phyloP scores from a whole-genome alignment of 37 sponge, comb jelly and placozoan genomes.

The Axinella damicornis region DNA sequence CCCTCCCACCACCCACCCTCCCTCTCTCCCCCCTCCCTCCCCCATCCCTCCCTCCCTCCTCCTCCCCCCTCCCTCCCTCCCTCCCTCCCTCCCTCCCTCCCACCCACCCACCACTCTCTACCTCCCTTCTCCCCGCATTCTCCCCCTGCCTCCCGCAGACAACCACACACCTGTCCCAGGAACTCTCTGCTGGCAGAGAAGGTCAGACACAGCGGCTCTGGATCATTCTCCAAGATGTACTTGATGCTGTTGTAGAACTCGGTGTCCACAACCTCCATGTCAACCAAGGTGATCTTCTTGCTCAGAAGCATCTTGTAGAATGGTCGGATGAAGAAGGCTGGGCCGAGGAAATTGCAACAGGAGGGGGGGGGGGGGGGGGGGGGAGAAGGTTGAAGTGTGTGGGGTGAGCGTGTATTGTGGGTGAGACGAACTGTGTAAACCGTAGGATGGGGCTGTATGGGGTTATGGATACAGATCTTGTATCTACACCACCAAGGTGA shows the following conservation, averaged over 20 bases:
- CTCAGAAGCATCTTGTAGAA: slow-evolving; percentile 96
- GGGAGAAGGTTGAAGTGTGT: neutral
- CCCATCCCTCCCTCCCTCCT: too few relatives aligned
- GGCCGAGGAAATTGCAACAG: too few relatives aligned
- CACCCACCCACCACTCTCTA: neutral
- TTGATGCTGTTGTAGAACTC: slow-evolving; percentile 94
- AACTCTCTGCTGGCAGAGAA: slow-evolving; percentile 86
- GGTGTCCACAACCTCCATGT: slow-evolving; percentile 93
- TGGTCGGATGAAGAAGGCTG: slow-evolving; percentile 97
- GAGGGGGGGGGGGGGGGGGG: neutral
- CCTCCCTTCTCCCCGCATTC: neutral
- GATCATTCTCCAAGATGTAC: slow-evolving; percentile 98
- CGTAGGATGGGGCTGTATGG: too few relatives aligned
- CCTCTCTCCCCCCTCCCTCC: neutral
- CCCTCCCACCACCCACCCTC: neutral
- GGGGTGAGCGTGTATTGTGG: neutral
- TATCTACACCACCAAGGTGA: too few relatives aligned
- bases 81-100: neutral
- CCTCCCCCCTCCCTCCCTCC: neutral
- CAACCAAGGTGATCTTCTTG: slow-evolving; percentile 81
- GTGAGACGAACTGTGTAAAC: neutral
- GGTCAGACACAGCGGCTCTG: slow-evolving; percentile 86
- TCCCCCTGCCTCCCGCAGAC: neutral
- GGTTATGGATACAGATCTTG: too few relatives aligned
- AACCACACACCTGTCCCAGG: slow-evolving; percentile 85